phyloP scores from a whole-genome alignment of 2,888 invertebrate species.

The Deilephila porcellus region DNA sequence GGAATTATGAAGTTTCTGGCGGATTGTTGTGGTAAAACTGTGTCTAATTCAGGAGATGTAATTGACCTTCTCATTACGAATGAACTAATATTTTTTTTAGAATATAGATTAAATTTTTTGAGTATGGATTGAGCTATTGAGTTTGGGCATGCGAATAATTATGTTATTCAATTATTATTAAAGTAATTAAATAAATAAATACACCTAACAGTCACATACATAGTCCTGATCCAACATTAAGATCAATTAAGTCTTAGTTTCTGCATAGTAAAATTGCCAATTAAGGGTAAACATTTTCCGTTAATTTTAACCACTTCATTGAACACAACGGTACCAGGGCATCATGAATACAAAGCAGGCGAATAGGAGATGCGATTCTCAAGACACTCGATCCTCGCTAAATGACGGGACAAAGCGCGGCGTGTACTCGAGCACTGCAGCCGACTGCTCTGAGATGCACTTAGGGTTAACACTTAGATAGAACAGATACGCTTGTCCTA shows the following conservation, averaged over 20 bases:
- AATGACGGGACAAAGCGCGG: conserved; percentile 13
- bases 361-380: background rate
- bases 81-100: too few relatives aligned
- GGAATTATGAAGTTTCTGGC: conserved; percentile 7
- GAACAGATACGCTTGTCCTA: too few relatives aligned
- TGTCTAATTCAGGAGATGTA: background rate
- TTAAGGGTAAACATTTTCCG: background rate
- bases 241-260: background rate
- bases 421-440: background rate
- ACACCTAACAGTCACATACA: too few relatives aligned
- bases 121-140: too few relatives aligned
- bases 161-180: too few relatives aligned
- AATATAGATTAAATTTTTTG: too few relatives aligned
- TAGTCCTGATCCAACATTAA: too few relatives aligned
- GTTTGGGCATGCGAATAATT: too few relatives aligned
- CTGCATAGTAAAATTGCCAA: background rate
- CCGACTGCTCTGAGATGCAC: background rate
- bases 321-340: background rate
- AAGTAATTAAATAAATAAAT: too few relatives aligned
- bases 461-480: background rate
- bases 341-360: conserved; percentile 17
- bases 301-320: background rate
- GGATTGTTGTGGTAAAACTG: background rate
- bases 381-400: conserved; percentile 7
- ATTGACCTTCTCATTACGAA: too few relatives aligned